Conservation (phyloP, 1,140 invertebrate species). For the Pachypeltis micranthus region DNA sequence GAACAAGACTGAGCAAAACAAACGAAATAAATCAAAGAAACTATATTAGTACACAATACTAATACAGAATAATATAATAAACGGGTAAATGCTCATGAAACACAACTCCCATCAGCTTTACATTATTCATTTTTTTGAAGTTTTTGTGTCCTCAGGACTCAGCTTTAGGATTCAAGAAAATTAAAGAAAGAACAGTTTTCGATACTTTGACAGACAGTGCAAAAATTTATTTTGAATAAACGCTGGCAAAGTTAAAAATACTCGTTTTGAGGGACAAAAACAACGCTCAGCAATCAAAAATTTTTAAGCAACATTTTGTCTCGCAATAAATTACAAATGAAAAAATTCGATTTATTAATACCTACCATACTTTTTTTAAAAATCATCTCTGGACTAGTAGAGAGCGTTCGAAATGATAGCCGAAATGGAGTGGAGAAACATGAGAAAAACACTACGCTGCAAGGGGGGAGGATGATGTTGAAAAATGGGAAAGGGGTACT, state of each 20-base stretch:
- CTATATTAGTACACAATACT: constrained; percentile 10
- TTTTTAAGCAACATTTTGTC: background rate
- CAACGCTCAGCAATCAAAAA: no score
- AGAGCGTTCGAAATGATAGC: background rate
- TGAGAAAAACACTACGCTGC: background rate
- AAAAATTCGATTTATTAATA: background rate
- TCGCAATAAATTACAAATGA: background rate
- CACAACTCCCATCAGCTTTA: constrained; percentile 16
- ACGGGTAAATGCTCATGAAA: constrained; percentile 20
- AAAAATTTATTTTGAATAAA: background rate
- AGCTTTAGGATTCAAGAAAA: constrained; percentile 8
- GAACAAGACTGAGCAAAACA: constrained; percentile 20
- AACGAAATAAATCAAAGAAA: constrained; percentile 14
- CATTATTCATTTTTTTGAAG: constrained; percentile 6
- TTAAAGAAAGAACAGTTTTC: background rate
- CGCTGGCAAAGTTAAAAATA: background rate
- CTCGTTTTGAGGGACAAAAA: background rate
- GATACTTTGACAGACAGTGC: background rate
- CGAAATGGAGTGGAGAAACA: background rate
- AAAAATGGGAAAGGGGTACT: background rate
- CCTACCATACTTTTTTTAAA: background rate
- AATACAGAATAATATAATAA: constrained; percentile 16
- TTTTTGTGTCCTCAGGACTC: background rate
- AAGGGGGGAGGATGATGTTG: background rate
- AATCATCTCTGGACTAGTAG: constrained; percentile 7